Evolutionary conservation across 1,140 invertebrate genomes (phyloP).

Genomic region (Parapsyche elsis): DNA sequence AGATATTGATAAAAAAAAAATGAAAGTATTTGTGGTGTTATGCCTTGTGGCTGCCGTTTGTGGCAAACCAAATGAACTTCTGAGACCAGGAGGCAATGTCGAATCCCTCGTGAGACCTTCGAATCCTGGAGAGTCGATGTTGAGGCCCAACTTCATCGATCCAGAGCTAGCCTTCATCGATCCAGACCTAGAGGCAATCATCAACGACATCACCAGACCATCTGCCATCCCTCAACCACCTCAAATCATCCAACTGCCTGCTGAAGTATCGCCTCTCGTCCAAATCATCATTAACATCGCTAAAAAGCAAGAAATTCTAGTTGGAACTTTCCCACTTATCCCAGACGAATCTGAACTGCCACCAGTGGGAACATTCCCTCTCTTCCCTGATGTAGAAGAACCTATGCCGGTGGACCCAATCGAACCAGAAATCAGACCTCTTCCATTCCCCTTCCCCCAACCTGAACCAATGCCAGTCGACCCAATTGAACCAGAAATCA

Average conservation of each 20-base stretch:
- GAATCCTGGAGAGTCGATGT: neutral
- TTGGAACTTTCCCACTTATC: conserved; percentile 16
- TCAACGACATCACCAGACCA: neutral
- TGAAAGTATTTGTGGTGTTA: conserved; percentile 8
- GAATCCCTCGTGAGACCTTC: conserved; percentile 14
- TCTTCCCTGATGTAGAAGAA: neutral
- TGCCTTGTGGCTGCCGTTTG: conserved; percentile 6
- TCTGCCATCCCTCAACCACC: neutral
- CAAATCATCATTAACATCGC: conserved; percentile 45
- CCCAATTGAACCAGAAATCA: conserved; percentile 16
- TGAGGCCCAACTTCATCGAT: neutral
- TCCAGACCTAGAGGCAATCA: neutral
- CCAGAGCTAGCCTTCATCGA: no score
- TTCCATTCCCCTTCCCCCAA: neutral
- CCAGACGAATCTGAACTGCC: neutral
- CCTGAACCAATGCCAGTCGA: neutral
- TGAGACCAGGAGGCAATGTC: no score
- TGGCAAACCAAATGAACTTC: conserved; percentile 1
- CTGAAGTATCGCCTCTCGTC: conserved; percentile 33
- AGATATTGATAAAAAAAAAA: conserved; percentile 4
- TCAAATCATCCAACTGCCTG: conserved; percentile 8
- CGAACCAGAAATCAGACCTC: neutral
- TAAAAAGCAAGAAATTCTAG: conserved; percentile 5
- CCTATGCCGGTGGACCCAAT: no score
- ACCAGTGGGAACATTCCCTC: conserved; percentile 22